These are phyloP conservation scores for Barnardius zonarius DNA, from an alignment of 2,113 vertebrate genomes.

Conservation along the genomic window DNA sequence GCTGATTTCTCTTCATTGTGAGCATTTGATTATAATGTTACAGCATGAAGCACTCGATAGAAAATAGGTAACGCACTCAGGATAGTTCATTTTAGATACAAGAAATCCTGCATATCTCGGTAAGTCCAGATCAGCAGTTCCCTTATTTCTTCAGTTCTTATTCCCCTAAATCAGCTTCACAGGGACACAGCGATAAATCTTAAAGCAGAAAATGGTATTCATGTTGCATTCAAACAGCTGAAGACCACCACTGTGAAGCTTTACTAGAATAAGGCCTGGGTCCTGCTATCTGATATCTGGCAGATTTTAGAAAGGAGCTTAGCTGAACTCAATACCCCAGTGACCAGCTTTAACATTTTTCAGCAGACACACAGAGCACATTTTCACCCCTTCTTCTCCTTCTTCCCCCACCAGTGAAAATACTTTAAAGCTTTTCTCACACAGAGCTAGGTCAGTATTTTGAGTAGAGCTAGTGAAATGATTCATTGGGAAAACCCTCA, in stretches of 20 bases:
- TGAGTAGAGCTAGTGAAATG: not conserved
- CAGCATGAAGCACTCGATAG: not conserved
- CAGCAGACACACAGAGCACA: not conserved
- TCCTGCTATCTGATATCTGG: not conserved
- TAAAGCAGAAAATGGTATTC: not conserved
- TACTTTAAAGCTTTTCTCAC: not conserved
- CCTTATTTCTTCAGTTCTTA: not conserved
- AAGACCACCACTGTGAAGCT: not conserved
- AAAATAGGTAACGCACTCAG: not conserved
- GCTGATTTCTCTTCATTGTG: not conserved
- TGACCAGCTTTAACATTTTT: not conserved
- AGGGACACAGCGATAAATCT: not conserved
- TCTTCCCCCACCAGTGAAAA: not conserved
- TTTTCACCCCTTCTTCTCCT: not conserved
- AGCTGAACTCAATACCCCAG: not conserved
- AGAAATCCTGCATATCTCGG: not conserved
- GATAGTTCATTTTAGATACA: not conserved
- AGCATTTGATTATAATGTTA: not conserved
- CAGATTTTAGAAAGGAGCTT: conserved; percentile 20
- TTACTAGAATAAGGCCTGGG: not conserved
- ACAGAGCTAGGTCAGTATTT: not conserved
- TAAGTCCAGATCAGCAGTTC: not conserved
- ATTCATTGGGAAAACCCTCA: not conserved
- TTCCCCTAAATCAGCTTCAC: not conserved
- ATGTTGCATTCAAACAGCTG: not conserved